Evolutionary conservation across 2,888 invertebrate genomes (phyloP).

Genomic region (Drosophila eohydei): DNA sequence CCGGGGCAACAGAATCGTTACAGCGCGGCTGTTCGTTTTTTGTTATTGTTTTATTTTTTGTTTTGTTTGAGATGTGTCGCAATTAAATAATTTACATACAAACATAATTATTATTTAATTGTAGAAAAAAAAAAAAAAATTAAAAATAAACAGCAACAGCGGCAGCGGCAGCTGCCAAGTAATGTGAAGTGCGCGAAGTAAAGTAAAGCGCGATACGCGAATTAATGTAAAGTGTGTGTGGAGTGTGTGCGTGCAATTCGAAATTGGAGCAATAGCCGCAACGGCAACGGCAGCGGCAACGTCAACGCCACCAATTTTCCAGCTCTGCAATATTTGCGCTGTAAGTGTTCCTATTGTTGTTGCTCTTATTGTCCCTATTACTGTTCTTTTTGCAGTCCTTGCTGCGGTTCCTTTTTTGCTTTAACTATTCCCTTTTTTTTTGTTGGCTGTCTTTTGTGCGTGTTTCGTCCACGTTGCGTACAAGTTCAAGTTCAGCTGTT

Average conservation of each 20-base stretch:
- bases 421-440: not conserved
- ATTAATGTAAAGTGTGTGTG: constrained; percentile 53
- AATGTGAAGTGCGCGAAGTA: constrained; percentile 36
- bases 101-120: constrained; percentile 54
- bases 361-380: constrained; percentile 8
- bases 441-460: not conserved
- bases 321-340: constrained; percentile 8
- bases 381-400: not conserved
- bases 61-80: constrained; percentile 39
- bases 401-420: not conserved
- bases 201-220: constrained; percentile 64
- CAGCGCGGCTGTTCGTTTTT: constrained; percentile 6
- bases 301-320: constrained; percentile 13
- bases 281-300: constrained; percentile 7
- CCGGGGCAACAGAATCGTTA: constrained; percentile 23
- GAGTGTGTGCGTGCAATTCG: constrained; percentile 53
- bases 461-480: constrained; percentile 33
- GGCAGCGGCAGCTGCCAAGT: constrained; percentile 18
- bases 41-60: constrained; percentile 8
- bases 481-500: constrained; percentile 61
- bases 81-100: constrained; percentile 50
- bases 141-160: constrained; percentile 24
- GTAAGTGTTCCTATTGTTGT: constrained; percentile 26
- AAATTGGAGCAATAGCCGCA: constrained; percentile 50
- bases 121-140: constrained; percentile 19